phyloP scores from a whole-genome alignment of 2,113 vertebrate genomes.

The Centropristis striata region DNA sequence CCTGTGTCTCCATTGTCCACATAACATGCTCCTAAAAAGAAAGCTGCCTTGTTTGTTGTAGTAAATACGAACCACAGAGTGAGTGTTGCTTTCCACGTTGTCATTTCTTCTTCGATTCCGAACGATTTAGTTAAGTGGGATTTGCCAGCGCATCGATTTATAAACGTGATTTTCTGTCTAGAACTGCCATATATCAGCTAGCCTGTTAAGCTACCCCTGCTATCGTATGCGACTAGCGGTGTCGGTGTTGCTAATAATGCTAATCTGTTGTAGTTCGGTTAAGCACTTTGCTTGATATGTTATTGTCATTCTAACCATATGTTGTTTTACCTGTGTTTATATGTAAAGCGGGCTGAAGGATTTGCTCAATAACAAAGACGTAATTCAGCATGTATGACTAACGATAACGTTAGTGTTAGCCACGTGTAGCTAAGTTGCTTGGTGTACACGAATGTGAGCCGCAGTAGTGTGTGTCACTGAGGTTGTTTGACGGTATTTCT shows the following conservation, averaged over 20 bases:
- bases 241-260: constrained; percentile 7
- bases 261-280: neutral
- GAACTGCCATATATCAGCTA: constrained; percentile 35
- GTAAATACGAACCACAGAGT: constrained; percentile 76
- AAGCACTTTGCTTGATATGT: neutral
- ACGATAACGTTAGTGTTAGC: constrained; percentile 47
- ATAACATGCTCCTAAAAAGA: constrained; percentile 61
- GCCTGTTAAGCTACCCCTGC: constrained; percentile 50
- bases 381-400: neutral
- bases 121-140: neutral
- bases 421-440: constrained; percentile 11
- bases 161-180: neutral
- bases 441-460: neutral
- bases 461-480: neutral
- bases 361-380: neutral
- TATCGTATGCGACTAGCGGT: constrained; percentile 8
- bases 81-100: constrained; percentile 68
- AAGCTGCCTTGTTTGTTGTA: constrained; percentile 61
- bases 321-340: accelerated
- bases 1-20: constrained; percentile 66
- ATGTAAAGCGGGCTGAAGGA: no score
- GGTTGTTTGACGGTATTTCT: neutral
- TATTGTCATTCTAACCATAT: neutral
- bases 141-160: neutral
- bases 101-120: neutral